Conservation (phyloP, 1,140 invertebrate species). For the Centruroides vittatus region DNA sequence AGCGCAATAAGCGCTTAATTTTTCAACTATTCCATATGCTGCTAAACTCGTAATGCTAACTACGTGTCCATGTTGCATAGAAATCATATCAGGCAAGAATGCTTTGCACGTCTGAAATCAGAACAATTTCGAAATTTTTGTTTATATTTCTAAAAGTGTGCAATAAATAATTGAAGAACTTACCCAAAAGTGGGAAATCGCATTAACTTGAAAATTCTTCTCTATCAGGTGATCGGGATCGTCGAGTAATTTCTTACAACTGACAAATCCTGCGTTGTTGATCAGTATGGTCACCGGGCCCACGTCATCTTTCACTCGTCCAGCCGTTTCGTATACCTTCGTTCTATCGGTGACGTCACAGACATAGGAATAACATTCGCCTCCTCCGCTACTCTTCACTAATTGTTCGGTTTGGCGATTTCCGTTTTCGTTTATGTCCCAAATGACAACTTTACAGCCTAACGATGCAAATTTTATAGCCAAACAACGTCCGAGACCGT, state of each 20-base stretch:
- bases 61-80: conserved; percentile 72
- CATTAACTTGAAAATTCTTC: conserved; percentile 48
- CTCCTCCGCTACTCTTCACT: conserved; percentile 1
- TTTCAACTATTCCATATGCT: conserved; percentile 62
- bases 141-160: no score
- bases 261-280: conserved; percentile 89
- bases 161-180: conserved; percentile 13
- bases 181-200: conserved; percentile 51
- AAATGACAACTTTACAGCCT: conserved; percentile 21
- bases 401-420: conserved; percentile 17
- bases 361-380: conserved; percentile 4
- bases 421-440: conserved; percentile 22
- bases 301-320: conserved; percentile 60
- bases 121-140: no score
- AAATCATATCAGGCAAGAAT: conserved; percentile 66
- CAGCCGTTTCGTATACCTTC: conserved; percentile 67
- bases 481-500: conserved; percentile 23
- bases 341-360: conserved; percentile 64
- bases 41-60: conserved; percentile 89
- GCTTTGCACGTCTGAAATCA: conserved; percentile 29
- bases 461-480: conserved; percentile 18
- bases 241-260: conserved; percentile 64
- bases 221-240: conserved; percentile 54
- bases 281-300: conserved; percentile 78
- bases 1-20: conserved; percentile 86